Evolutionary conservation across 2,888 invertebrate genomes (phyloP).

Genomic region (Cheilosia pagana): DNA sequence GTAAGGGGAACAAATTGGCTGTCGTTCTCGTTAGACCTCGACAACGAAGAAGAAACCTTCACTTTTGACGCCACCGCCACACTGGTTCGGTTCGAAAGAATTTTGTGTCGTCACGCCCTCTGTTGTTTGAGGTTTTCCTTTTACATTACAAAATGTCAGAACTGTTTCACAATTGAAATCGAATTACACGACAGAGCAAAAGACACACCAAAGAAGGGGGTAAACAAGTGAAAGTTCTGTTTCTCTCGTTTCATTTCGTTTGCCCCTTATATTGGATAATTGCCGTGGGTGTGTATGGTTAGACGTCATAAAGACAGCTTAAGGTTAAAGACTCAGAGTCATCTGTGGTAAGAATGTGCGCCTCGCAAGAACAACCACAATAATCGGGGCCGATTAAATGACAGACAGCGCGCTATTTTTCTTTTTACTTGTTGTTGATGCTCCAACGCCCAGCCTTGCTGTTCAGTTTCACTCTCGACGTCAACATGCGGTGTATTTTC

Average conservation of each 20-base stretch:
- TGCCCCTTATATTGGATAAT: constrained; percentile 54
- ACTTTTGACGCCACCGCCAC: constrained; percentile 15
- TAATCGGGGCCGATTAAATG: constrained; percentile 32
- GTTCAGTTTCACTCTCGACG: constrained; percentile 59
- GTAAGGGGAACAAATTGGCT: constrained; percentile 37
- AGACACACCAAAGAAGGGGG: constrained; percentile 33
- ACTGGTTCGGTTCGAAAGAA: neutral
- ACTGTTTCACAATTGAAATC: constrained; percentile 68
- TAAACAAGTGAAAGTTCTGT: constrained; percentile 68
- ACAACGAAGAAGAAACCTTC: constrained; percentile 46
- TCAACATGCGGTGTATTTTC: constrained; percentile 19
- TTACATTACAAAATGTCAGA: constrained; percentile 56
- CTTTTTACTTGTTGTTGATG: no score
- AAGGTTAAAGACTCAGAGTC: constrained; percentile 48
- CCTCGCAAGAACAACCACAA: constrained; percentile 23
- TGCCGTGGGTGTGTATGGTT: constrained; percentile 30
- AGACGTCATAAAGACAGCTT: no score
- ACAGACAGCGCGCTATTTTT: no score
- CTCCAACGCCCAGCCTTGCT: no score
- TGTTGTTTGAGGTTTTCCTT: neutral
- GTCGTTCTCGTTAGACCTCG: constrained; percentile 33
- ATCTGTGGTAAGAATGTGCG: constrained; percentile 16
- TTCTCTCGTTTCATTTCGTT: constrained; percentile 5
- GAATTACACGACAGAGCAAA: constrained; percentile 35
- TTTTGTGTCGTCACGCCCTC: constrained; percentile 33